Conservation (phyloP, 2,113 vertebrate genomes). For the Gopherus flavomarginatus region DNA sequence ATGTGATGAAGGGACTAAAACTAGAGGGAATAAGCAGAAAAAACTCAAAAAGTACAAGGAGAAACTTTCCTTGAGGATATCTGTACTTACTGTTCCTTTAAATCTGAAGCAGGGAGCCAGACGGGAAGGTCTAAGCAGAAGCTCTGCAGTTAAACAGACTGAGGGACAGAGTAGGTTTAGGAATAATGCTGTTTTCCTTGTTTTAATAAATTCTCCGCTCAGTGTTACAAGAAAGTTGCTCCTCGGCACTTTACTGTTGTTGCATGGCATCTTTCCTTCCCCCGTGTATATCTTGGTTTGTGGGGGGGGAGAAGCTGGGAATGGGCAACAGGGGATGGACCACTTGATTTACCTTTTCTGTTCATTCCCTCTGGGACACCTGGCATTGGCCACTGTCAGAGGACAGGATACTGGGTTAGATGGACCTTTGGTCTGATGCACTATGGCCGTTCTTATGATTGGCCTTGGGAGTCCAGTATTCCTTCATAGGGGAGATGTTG, state of each 20-base stretch:
- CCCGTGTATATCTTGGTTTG: background rate
- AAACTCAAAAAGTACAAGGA: background rate
- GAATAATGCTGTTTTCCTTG: background rate
- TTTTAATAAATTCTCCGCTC: background rate
- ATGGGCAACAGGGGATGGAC: too few species aligned
- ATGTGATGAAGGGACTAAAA: background rate
- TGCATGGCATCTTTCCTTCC: accelerated
- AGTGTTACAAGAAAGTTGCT: background rate
- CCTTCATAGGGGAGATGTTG: background rate
- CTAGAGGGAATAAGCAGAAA: background rate
- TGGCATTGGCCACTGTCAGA: too few species aligned
- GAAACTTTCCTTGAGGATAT: background rate
- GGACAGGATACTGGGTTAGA: too few species aligned
- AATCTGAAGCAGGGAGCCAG: background rate
- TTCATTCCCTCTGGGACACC: too few species aligned
- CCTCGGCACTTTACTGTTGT: background rate
- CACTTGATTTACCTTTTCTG: too few species aligned
- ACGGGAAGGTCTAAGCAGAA: background rate
- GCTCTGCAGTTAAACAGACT: background rate
- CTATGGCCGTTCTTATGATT: background rate
- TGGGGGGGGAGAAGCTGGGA: background rate
- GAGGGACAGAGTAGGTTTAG: background rate
- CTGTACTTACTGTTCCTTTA: background rate
- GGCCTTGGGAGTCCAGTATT: background rate
- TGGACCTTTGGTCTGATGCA: too few species aligned